These are phyloP conservation scores for Hartigia nigra DNA, from an alignment of 2,888 invertebrate genomes.

Conservation along the genomic window DNA sequence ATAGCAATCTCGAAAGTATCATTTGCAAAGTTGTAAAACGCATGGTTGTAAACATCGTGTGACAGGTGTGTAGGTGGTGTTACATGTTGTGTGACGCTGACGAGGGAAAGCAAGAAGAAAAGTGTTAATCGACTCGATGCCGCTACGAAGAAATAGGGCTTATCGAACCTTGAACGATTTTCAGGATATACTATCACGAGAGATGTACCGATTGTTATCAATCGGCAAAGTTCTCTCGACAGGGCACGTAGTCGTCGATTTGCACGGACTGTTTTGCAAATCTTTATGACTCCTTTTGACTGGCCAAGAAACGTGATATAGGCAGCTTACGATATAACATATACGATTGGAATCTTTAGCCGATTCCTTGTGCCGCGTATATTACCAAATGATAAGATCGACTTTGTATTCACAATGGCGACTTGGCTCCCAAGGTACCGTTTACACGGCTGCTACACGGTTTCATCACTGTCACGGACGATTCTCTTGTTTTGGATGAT, in stretches of 20 bases:
- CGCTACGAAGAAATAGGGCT: background rate
- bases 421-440: conserved; percentile 15
- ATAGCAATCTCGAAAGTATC: background rate
- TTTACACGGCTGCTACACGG: background rate
- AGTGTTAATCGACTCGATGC: background rate
- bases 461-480: background rate
- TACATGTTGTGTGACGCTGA: background rate
- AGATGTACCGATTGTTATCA: background rate
- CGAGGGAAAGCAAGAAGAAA: background rate
- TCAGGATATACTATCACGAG: background rate
- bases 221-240: background rate
- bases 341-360: conserved; percentile 22
- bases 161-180: background rate
- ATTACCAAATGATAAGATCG: conserved; percentile 35
- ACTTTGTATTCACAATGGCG: conserved; percentile 36
- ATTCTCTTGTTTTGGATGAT: background rate
- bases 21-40: background rate
- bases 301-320: conserved; percentile 15
- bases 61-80: background rate
- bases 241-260: background rate
- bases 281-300: conserved; percentile 8
- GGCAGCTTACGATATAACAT: background rate
- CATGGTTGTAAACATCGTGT: background rate
- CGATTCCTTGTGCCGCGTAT: conserved; percentile 33
- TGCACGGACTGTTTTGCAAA: background rate